phyloP scores from a whole-genome alignment of 1,140 invertebrate species.

The Zaprionus kolodkinae region DNA sequence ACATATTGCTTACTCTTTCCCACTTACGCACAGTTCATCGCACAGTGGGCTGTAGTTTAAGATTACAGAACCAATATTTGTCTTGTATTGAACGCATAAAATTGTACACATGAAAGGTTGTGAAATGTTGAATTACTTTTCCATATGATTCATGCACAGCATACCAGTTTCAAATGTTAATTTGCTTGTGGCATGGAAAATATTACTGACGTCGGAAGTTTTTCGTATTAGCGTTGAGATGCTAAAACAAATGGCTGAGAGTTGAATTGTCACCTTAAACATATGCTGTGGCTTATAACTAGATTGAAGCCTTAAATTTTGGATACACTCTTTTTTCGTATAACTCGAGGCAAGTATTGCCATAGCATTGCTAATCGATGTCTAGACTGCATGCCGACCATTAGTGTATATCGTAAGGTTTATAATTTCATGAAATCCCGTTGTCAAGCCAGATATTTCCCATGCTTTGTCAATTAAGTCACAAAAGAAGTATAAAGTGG shows the following conservation, averaged over 20 bases:
- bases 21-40: slow-evolving; percentile 16
- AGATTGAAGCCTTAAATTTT: slow-evolving; percentile 30
- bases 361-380: slow-evolving; percentile 57
- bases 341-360: slow-evolving; percentile 44
- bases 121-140: slow-evolving; percentile 36
- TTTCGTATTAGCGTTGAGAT: slow-evolving; percentile 66
- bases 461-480: slow-evolving; percentile 16
- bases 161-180: slow-evolving; percentile 53
- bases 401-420: slow-evolving; percentile 25
- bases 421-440: slow-evolving; percentile 37
- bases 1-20: slow-evolving; percentile 29
- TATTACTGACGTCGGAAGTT: slow-evolving; percentile 59
- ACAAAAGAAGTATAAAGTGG: not conserved
- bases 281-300: slow-evolving; percentile 31
- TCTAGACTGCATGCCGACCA: slow-evolving; percentile 60
- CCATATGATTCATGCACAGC: slow-evolving; percentile 46
- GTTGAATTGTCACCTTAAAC: slow-evolving; percentile 31
- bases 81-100: not conserved
- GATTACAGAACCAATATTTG: not conserved
- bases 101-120: not conserved
- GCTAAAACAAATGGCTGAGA: slow-evolving; percentile 56
- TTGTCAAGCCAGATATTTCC: slow-evolving; percentile 42
- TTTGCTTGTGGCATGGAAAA: slow-evolving; percentile 58
- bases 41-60: slow-evolving; percentile 46
- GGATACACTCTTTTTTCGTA: slow-evolving; percentile 16